Base-by-base conservation (phyloP, 1,140 invertebrate genomes). In the Melanaphis sacchari region DNA sequence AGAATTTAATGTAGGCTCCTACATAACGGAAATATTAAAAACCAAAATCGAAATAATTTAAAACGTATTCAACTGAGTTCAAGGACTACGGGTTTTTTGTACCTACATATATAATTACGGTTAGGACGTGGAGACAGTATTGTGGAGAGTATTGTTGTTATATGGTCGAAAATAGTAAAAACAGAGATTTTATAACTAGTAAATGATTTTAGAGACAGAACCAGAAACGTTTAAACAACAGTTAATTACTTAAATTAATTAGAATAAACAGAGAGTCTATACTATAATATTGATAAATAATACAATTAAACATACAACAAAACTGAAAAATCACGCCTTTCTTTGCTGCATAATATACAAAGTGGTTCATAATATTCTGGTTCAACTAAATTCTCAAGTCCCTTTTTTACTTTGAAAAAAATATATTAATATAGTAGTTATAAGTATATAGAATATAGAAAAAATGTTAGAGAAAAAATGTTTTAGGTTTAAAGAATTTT, bases 41-140 rank as follows among this genome's bases (percentile, higher is more conserved):
- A 76, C 59, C 59, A 76, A 76, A n/a, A 76, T 76, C 15, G 15
- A 36, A 76, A 76, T 76, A 18, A 76, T 76, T 11, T 76, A 76
- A 76, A 76, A n/a, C 59, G 31, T 76, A n/a, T n/a, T 76, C 59
- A 76, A n/a, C 59, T 76, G 59, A 76, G 59, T 76, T 76, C 59
- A 76, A 76, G 59, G 59, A 76, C 15, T 24, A 76, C 59, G 15
- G 31, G 59, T n/a, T 76, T n/a, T 76, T 18, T n/a, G 15, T 76
- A 59, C 15, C 59, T 76, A 15, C 59, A 15, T 76, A 76, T 18
- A 15, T n/a, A 5, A 66, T 66, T n/a, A n/a, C 31, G 31, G 15
- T 76, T 21, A 18, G 59, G 59, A n/a, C 15, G 31, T 18, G 31
- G 59, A n/a, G 59, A 76, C 59, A 76, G 15, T 76, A n/a, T 76